Conservation (phyloP, 2,113 vertebrate genomes). For the Alligator mississippiensis region DNA sequence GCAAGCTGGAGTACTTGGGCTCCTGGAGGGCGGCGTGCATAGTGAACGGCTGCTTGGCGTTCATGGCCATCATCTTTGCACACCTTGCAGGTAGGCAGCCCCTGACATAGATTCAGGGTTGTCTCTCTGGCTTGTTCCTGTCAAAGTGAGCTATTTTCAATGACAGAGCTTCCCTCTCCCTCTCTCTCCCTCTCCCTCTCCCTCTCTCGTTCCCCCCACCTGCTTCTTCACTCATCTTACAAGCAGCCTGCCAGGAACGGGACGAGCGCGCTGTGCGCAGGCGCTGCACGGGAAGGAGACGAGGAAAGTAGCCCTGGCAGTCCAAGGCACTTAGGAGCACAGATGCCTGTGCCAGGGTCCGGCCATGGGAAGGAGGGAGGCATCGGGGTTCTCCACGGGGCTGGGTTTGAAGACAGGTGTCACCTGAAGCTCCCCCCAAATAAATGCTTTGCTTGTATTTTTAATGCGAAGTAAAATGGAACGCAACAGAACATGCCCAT, state of each 20-base stretch:
- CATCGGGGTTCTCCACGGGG: neutral
- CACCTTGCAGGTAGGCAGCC: conserved; percentile 81
- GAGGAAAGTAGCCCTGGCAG: conserved; percentile 52
- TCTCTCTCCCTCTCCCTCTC: conserved; percentile 66
- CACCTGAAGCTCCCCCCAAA: neutral
- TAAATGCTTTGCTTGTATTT: neutral
- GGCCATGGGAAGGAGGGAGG: neutral
- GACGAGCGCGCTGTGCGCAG: conserved; percentile 74
- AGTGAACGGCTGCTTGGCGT: conserved; percentile 94
- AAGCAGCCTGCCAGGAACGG: conserved; percentile 77
- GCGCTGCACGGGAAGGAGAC: conserved; percentile 65
- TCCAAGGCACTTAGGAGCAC: neutral
- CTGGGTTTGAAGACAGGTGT: neutral
- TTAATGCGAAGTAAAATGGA: neutral
- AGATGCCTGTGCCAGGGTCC: neutral
- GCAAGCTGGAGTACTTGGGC: conserved; percentile 90
- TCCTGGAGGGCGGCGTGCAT: conserved; percentile 92
- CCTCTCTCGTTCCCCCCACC: conserved; percentile 71
- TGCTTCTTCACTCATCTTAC: conserved; percentile 88
- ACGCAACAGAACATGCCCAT: neutral
- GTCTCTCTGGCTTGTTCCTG: conserved; percentile 77
- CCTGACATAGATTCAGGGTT: conserved; percentile 82
- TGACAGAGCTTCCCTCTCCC: conserved; percentile 80
- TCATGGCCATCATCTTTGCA: conserved; percentile 92
- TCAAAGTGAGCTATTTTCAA: conserved; percentile 83